These are phyloP conservation scores for Stenoptilia bipunctidactyla DNA, from an alignment of 2,888 invertebrate genomes.

Conservation along the genomic window DNA sequence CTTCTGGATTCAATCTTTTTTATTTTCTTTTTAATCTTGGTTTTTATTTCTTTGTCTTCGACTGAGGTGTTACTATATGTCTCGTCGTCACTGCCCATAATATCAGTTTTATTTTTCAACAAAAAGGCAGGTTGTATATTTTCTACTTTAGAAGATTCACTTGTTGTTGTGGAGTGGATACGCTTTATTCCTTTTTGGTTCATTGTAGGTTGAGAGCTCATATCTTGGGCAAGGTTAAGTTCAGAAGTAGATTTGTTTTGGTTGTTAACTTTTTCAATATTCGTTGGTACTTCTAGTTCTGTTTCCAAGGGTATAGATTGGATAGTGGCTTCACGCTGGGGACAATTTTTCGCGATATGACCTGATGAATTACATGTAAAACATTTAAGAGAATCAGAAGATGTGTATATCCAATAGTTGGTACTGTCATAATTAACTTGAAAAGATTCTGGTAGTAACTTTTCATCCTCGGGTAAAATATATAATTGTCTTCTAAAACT, in stretches of 20 bases:
- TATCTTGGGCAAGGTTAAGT: neutral
- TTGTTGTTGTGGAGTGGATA: neutral
- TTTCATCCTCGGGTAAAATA: constrained; percentile 9
- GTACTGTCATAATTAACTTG: constrained; percentile 12
- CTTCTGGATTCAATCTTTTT: constrained; percentile 5
- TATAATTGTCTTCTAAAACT: constrained; percentile 10
- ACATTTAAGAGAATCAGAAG: constrained; percentile 10
- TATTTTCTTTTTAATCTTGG: constrained; percentile 5
- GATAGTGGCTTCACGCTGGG: neutral
- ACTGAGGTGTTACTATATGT: neutral
- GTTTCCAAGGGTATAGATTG: neutral
- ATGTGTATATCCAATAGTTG: constrained; percentile 12
- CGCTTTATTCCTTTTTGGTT: neutral
- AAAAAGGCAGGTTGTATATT: neutral
- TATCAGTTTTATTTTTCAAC: neutral
- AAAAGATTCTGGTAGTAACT: constrained; percentile 7
- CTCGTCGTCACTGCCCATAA: neutral
- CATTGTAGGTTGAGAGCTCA: neutral
- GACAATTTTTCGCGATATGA: constrained; percentile 9
- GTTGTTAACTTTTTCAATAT: neutral
- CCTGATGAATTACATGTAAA: constrained; percentile 10
- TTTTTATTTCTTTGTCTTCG: neutral
- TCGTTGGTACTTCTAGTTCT: no score
- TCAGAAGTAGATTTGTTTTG: neutral
- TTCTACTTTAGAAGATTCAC: neutral